Base-by-base conservation (phyloP, 2,113 vertebrate genomes). In the Hemichromis elongatus region DNA sequence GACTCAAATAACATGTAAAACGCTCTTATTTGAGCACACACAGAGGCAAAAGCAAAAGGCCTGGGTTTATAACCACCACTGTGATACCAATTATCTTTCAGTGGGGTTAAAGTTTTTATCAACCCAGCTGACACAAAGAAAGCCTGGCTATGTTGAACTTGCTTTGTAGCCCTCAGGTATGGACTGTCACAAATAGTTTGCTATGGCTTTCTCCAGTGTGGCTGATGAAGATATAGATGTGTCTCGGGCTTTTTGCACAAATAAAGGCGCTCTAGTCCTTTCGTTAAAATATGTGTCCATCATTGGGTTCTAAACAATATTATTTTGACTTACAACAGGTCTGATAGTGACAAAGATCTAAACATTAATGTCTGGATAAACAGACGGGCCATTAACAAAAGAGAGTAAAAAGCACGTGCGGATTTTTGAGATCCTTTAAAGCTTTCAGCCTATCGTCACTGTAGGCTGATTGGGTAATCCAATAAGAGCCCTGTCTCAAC, bases 401-500 rank as follows among this genome's bases (percentile, higher is more conserved):
- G 16, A 2, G 37, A 68, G 63, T 75, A 78, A 83, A 86, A 86
- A 19, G 88, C 80, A 56, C 4, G 13, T 63, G 73, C 70, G 79
- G 78, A 77, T 80, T 87, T 91, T 86, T 70, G n/a, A 84, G 53
- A 56, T 21, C 37, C 61, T 88, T 73, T 82, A 70, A 90, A 89
- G 88, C 81, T 91, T 77, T 85, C 81, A 81, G 73, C 18, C 7
- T 57, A 21, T 88, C 55, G 47, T 88, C 54, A 59, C 87, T 83
- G 81, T 77, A 68, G 82, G 89, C 75, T 88, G 88, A 47, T 50
- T 42, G 82, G 84, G 42, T 88, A 89, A 94, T 93, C 86, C 86
- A 91, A 92, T 89, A 89, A 92, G 57, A 94, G 68, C 33, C n/a
- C 79, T 57, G 59, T 82, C 85, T 92, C 83, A 79, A 90, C 86